Percentiles rank a stretch among this genome's conserved stretches.
These are phyloP conservation scores for Ciconia maguari DNA, from an alignment of 2,113 vertebrate species.

Conservation along the genomic window DNA sequence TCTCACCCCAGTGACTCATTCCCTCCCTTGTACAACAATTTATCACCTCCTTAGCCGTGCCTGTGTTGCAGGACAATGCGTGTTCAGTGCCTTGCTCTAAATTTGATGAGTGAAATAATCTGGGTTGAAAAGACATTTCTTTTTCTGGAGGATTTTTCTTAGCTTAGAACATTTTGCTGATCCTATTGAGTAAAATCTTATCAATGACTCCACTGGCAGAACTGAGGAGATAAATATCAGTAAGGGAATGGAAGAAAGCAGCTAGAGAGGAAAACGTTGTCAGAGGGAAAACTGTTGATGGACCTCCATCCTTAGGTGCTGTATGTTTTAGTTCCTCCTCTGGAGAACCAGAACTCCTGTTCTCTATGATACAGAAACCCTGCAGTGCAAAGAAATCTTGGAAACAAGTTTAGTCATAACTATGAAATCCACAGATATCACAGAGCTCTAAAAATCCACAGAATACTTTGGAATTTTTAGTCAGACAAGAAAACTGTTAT, in stretches of 20 bases:
- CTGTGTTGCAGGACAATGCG: neutral
- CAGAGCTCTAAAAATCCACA: neutral
- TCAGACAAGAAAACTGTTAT: neutral
- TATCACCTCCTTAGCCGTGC: neutral
- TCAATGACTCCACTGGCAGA: neutral
- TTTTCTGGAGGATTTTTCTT: neutral
- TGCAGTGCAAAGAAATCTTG: neutral
- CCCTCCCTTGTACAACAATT: neutral
- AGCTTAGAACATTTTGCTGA: neutral
- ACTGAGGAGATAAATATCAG: neutral
- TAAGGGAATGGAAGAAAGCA: neutral
- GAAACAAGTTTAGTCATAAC: neutral
- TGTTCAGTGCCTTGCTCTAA: neutral
- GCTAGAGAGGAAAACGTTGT: neutral
- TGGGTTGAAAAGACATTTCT: neutral
- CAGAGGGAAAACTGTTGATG: neutral
- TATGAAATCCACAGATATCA: neutral
- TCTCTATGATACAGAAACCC: neutral
- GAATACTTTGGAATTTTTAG: neutral
- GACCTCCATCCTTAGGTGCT: neutral
- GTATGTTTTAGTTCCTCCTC: neutral
- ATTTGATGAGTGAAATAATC: neutral
- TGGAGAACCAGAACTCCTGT: neutral
- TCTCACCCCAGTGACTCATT: neutral
- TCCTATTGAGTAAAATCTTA: neutral